phyloP scores from a whole-genome alignment of 2,113 vertebrate species.

The Gymnorhina tibicen region DNA sequence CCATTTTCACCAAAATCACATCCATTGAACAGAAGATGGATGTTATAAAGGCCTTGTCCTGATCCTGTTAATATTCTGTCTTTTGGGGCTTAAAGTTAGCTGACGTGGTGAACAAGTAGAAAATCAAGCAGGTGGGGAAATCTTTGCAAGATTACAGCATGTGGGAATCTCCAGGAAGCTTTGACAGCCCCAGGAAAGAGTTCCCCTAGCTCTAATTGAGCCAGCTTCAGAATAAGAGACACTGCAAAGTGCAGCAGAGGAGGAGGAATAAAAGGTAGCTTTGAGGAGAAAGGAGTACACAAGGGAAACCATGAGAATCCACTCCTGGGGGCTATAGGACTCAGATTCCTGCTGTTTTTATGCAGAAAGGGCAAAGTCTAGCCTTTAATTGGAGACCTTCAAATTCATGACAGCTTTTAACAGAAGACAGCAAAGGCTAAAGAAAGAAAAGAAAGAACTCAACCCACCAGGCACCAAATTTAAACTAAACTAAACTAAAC shows the following conservation, averaged over 20 bases:
- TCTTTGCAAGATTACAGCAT: accelerated
- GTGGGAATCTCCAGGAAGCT: background rate
- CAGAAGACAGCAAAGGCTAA: background rate
- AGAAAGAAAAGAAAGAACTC: conserved; percentile 6
- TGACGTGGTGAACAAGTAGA: background rate
- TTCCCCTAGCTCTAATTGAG: background rate
- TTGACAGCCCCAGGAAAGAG: background rate
- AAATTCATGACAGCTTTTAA: background rate
- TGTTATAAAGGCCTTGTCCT: background rate
- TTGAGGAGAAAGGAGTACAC: background rate
- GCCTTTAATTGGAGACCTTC: background rate
- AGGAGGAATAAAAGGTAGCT: background rate
- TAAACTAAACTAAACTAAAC: conserved; percentile 31
- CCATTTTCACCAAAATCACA: background rate
- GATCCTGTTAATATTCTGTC: background rate
- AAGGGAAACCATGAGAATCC: background rate
- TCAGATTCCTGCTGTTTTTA: background rate
- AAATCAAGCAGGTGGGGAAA: background rate
- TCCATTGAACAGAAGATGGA: background rate
- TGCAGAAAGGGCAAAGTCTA: background rate
- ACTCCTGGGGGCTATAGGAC: background rate
- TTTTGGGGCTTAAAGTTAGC: background rate
- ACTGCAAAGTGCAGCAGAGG: background rate
- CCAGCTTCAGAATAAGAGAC: background rate
- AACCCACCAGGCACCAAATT: conserved; percentile 3